Base-by-base conservation (phyloP, 2,113 vertebrate species). In the Chauna torquata region DNA sequence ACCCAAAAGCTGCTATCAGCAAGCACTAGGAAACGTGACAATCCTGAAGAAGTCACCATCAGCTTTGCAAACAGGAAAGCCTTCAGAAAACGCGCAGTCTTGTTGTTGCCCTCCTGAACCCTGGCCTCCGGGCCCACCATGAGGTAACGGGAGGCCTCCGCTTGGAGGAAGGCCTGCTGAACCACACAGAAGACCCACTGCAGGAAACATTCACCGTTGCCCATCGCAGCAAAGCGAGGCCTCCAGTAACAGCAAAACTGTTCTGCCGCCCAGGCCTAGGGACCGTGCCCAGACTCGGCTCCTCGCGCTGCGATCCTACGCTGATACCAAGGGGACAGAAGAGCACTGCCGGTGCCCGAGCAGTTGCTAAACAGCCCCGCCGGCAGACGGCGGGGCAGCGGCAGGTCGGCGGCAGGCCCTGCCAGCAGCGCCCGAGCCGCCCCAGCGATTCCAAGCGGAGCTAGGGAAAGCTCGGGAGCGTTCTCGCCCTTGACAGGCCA, bases 351-450 rank as follows among this genome's bases (percentile, higher is more conserved):
- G 50, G 61, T 61, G 44, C 8, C n/a, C 8, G 32, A 93, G 62
- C 16, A 49, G 55, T 38, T 40, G 27, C 59, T 49, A 54, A 87
- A 76, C 13, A 27, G 38, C 9, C 2, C 74, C 25, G 24, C 14
- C 30, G 22, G 11, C 16, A 86, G 47, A 55, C 24, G 25, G 61
- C 22, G 55, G n/a, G 40, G n/a, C 18, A 91, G 76, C 19, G 50
- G 45, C 57, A 84, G 12, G 32, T 2, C 54, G 40, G 38, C 0
- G 0, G 50, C 62, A 80, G 1, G 2, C 8, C 1, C 32, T 49
- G 55, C 59, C 27, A 61, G 55, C 8, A 16, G 40, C 30, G 28
- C 58, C 17, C 45, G 36, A 77, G 28, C 58, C 0, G 1, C 50
- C 19, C 27, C 57, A 76, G 79, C 40, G 81, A 45, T 17, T 52